Evolutionary conservation across 2,888 invertebrate genomes (phyloP), one percentile per base, ranked within the genome.

Genomic region (Mesorhabditis belari): DNA sequence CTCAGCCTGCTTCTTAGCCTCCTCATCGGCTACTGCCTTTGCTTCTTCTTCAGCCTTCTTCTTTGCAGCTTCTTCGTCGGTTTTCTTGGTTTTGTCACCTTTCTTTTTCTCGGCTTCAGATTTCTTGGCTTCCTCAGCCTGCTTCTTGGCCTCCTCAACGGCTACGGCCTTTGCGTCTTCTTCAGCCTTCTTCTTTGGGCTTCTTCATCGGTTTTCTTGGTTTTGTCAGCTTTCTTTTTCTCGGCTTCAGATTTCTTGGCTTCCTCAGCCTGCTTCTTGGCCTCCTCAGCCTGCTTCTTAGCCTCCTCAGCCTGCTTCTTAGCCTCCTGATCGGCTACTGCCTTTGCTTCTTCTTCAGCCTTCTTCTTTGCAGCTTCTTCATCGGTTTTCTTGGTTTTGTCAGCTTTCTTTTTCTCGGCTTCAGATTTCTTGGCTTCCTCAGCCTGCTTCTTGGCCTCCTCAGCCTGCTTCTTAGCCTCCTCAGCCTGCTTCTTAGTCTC

Each of bases 361-460:
- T 35, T 17, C 6, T 6, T 17, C 35, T 35, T 35, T 35, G 35
- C 35, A 6, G 6, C 17, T 6, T 6, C 35, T 35, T 35, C 35
- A 17, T 6, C 35, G 6, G 6, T 17, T 35, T 35, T 6, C 35
- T 35, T 35, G 35, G 35, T 17, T 17, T 35, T 35, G 35, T 17
- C 35, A 17, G 35, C 35, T 35, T 35, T 17, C n/a, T n/a, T n/a
- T 49, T 62, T 55, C n/a, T 56, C 52, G 35, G 50, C 50, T n/a
- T 57, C 55, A 44, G 58, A 49, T 61, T 64, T 64, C 28, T 61
- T 57, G 12, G 29, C 49, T 28, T 52, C 61, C 26, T 61, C 64
- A 23, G 24, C 49, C 55, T 61, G 50, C 2, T 17, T 25, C 51
- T 64, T 64, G 17, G 29, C 17, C 27, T 27, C 52, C 64, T 52